phyloP scores from a whole-genome alignment of 2,113 vertebrate species.

The Cottus gobio region DNA sequence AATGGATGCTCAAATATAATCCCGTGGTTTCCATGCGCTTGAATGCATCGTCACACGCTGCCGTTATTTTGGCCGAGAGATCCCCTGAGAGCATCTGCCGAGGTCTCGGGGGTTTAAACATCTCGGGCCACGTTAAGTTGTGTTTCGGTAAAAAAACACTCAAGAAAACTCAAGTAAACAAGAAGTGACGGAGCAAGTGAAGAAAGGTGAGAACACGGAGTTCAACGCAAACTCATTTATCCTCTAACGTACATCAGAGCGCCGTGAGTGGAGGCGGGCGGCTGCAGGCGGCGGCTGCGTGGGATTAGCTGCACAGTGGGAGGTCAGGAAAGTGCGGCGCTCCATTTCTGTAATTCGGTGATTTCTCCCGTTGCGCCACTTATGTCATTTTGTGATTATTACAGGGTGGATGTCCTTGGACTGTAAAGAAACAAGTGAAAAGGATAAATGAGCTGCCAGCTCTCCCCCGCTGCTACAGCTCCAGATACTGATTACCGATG shows the following conservation, averaged over 20 bases:
- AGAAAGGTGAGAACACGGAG: neutral
- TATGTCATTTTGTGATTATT: slow-evolving; percentile 29
- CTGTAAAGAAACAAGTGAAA: neutral
- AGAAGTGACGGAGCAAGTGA: neutral
- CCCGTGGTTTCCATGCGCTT: no score
- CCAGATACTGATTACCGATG: neutral
- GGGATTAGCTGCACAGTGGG: slow-evolving; percentile 27
- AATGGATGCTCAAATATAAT: no score
- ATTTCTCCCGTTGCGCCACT: neutral
- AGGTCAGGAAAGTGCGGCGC: slow-evolving; percentile 11
- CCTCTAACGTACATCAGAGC: neutral
- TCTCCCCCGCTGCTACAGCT: neutral
- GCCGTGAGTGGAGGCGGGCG: neutral
- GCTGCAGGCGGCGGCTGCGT: neutral
- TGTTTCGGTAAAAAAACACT: no score
- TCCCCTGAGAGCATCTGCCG: neutral
- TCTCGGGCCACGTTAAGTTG: neutral
- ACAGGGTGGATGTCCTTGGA: slow-evolving; percentile 33
- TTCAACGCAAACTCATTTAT: slow-evolving; percentile 15
- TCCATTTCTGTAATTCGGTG: slow-evolving; percentile 23
- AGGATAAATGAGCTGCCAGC: slow-evolving; percentile 38
- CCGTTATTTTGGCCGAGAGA: no score
- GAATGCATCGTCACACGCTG: no score
- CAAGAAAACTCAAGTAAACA: no score
- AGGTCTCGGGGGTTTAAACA: neutral